Evolutionary conservation across 2,888 invertebrate genomes (phyloP).

Genomic region (Dione juno): DNA sequence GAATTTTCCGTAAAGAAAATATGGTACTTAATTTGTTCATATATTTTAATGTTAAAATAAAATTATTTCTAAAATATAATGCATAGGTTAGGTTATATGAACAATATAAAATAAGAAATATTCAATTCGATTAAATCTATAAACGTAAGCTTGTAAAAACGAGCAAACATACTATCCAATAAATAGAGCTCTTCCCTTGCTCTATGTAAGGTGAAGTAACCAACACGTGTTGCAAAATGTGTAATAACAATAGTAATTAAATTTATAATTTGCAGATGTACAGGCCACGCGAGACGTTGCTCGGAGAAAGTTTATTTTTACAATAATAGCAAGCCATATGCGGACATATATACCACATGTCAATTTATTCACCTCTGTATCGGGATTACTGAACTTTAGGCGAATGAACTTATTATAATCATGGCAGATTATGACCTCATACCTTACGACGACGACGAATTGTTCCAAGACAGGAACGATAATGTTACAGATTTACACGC

Average conservation of each 20-base stretch:
- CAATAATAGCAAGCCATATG: slow-evolving; percentile 81
- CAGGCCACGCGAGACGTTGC: slow-evolving; percentile 72
- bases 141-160: no score
- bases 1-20: no score
- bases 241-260: slow-evolving; percentile 71
- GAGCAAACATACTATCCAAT: no score
- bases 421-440: slow-evolving; percentile 77
- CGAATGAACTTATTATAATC: slow-evolving; percentile 73
- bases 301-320: slow-evolving; percentile 83
- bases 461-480: slow-evolving; percentile 69
- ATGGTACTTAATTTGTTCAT: no score
- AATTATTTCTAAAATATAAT: not conserved
- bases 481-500: slow-evolving; percentile 75
- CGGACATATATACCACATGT: slow-evolving; percentile 75
- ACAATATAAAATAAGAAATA: not conserved
- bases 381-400: slow-evolving; percentile 77
- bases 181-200: slow-evolving; percentile 25
- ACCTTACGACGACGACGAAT: slow-evolving; percentile 69
- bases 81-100: not conserved
- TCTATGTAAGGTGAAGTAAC: slow-evolving; percentile 52
- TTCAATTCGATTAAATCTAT: not conserved
- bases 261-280: slow-evolving; percentile 81
- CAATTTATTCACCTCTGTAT: slow-evolving; percentile 64
- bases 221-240: slow-evolving; percentile 67
- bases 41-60: no score